Evolutionary conservation across 1,140 invertebrate genomes (phyloP).

Genomic region (Brachionus manjavacas): DNA sequence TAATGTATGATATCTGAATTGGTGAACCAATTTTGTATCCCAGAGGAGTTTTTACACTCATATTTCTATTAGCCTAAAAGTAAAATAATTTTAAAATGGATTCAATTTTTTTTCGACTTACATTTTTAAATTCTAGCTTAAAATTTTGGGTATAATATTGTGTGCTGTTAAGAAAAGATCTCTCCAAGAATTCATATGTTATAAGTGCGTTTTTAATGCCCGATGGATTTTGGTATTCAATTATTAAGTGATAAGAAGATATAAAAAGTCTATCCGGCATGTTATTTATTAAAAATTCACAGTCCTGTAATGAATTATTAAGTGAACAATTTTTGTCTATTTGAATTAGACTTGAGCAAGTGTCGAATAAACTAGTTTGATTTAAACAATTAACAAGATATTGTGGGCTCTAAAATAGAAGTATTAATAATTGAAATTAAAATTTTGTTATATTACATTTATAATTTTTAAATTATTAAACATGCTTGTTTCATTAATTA

Average conservation of each 20-base stretch:
- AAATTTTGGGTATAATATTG: neutral
- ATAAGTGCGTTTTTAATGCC: neutral
- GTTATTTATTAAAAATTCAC: neutral
- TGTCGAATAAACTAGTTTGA: neutral
- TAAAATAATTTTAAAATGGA: no score
- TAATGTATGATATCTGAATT: neutral
- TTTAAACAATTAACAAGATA: neutral
- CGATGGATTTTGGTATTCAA: neutral
- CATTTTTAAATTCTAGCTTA: neutral
- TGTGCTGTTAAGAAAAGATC: neutral
- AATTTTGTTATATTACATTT: neutral
- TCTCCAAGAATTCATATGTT: neutral
- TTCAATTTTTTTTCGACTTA: neutral
- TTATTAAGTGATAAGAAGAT: neutral
- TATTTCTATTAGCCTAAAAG: neutral
- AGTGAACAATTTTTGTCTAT: neutral
- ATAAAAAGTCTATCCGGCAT: neutral
- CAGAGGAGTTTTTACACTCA: neutral
- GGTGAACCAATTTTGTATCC: neutral
- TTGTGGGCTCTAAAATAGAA: neutral
- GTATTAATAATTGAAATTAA: neutral
- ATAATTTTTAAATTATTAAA: constrained; percentile 5
- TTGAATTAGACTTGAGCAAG: neutral
- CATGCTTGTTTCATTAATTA: neutral
- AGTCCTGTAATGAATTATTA: neutral